phyloP scores from a whole-genome alignment of 2,888 invertebrate genomes.

The Mesochorus sp. region DNA sequence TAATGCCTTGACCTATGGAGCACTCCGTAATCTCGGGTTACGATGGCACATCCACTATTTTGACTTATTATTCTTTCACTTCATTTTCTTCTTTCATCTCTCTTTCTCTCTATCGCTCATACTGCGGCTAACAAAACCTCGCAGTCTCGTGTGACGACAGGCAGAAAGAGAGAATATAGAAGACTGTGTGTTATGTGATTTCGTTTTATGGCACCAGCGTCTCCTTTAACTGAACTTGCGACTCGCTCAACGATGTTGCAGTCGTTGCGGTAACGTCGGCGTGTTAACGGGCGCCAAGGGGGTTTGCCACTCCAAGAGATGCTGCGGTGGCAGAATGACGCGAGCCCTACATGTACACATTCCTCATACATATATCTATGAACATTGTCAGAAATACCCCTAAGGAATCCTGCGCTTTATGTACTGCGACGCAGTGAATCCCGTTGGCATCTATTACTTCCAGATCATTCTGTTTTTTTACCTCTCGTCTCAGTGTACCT shows the following conservation, averaged over 20 bases:
- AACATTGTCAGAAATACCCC: conserved; percentile 19
- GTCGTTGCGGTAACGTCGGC: conserved; percentile 40
- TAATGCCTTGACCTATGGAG: no score
- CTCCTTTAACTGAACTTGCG: conserved; percentile 35
- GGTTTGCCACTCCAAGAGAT: conserved; percentile 25
- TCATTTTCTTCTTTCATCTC: neutral
- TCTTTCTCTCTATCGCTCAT: neutral
- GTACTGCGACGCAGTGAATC: conserved; percentile 12
- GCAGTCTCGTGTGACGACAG: conserved; percentile 14
- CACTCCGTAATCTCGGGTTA: neutral
- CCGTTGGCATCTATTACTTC: conserved; percentile 36
- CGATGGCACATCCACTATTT: neutral
- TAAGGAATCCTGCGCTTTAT: conserved; percentile 21
- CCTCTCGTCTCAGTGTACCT: neutral
- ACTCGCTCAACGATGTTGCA: conserved; percentile 11
- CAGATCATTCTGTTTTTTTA: conserved; percentile 22
- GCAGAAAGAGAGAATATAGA: neutral
- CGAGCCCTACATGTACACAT: conserved; percentile 8
- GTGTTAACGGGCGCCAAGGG: conserved; percentile 41
- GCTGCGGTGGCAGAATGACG: conserved; percentile 38
- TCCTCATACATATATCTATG: conserved; percentile 18
- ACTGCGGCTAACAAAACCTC: neutral
- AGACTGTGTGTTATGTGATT: conserved; percentile 17
- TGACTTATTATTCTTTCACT: neutral
- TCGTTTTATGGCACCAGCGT: conserved; percentile 36